phyloP scores from a whole-genome alignment of 2,113 vertebrate species.

The Ia io region DNA sequence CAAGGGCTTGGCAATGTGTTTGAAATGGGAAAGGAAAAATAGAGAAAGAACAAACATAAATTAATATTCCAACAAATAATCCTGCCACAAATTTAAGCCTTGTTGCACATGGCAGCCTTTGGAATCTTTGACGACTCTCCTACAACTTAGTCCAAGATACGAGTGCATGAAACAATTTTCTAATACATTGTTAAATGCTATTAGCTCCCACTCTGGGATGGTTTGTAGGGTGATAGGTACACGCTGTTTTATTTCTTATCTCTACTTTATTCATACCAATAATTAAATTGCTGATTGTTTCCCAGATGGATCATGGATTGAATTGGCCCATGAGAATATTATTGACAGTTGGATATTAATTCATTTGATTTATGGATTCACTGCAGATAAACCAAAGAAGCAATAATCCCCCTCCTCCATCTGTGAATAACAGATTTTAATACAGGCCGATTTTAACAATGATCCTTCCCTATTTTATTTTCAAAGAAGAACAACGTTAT shows the following conservation, averaged over 20 bases:
- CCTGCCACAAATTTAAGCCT: not conserved
- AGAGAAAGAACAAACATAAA: not conserved
- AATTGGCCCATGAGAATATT: not conserved
- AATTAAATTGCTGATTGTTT: conserved; percentile 28
- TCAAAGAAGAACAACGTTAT: not conserved
- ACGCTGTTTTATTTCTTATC: not conserved
- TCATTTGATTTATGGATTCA: conserved; percentile 30
- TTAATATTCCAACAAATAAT: conserved; percentile 9
- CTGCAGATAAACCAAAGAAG: conserved; percentile 1
- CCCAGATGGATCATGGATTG: not conserved
- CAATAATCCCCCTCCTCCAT: not conserved
- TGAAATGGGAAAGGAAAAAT: conserved; percentile 15
- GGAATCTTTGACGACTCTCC: not conserved
- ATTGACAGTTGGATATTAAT: conserved; percentile 15
- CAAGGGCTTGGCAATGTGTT: not conserved
- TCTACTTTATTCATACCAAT: conserved; percentile 11
- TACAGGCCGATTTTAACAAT: not conserved
- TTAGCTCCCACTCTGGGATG: not conserved
- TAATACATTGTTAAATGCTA: not conserved
- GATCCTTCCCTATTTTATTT: not conserved
- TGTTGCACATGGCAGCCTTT: not conserved
- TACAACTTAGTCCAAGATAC: not conserved
- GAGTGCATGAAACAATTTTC: not conserved
- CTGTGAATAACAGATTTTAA: conserved; percentile 22
- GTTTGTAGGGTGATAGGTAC: not conserved